A percentile compares a stretch with the other conserved stretches of the same genome.
These are phyloP conservation scores for Megaceryle maxima DNA, from an alignment of 2,113 vertebrate species.

Conservation along the genomic window DNA sequence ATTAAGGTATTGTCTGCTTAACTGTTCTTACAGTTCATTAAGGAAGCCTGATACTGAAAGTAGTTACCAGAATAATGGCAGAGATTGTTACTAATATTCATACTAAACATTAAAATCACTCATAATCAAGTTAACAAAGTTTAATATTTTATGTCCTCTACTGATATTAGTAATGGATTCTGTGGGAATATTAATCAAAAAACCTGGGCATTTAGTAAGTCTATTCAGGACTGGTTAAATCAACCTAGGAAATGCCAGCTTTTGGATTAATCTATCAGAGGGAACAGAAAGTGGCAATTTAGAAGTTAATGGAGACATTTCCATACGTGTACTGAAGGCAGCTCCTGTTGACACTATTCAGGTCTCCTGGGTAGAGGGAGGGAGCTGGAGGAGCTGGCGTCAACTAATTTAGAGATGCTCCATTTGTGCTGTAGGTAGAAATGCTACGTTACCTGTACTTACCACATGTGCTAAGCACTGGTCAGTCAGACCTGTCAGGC, in stretches of 20 bases:
- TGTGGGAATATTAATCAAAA: not conserved
- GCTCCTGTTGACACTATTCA: not conserved
- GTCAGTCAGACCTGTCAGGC: not conserved
- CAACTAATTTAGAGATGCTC: not conserved
- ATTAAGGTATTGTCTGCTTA: not conserved
- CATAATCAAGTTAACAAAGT: not conserved
- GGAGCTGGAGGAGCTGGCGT: not conserved
- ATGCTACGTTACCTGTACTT: accelerated
- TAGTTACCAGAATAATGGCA: not conserved
- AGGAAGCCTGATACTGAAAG: not conserved
- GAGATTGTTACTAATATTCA: not conserved
- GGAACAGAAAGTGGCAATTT: not conserved
- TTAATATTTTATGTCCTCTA: not conserved
- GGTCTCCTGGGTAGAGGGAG: not conserved
- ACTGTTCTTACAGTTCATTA: not conserved
- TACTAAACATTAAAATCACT: not conserved
- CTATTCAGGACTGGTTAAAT: not conserved
- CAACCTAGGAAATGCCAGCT: not conserved
- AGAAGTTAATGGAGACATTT: not conserved
- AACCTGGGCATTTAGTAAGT: not conserved
- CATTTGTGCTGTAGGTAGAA: accelerated
- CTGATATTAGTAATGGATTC: not conserved
- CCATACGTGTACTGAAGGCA: not conserved
- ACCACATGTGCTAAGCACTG: accelerated
- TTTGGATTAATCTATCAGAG: not conserved